Percentiles rank a stretch among this genome's conserved stretches.
Conservation (phyloP, 2,113 vertebrate genomes). For the Lucifuga dentata region DNA sequence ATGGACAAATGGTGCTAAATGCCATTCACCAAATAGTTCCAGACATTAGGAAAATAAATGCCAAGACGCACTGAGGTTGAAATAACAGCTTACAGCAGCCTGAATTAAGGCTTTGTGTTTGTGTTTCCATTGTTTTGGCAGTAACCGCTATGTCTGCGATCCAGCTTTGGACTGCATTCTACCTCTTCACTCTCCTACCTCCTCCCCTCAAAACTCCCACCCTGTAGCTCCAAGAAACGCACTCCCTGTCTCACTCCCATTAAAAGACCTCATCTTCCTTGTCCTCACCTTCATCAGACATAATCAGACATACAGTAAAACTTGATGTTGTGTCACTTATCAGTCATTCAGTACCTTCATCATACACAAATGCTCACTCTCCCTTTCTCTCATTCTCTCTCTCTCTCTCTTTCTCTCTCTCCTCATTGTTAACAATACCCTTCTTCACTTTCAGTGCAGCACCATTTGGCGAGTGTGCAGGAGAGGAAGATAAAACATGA, state of each 20-base stretch:
- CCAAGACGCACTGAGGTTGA: slow-evolving; percentile 24
- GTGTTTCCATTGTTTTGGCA: slow-evolving; percentile 55
- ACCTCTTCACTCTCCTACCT: slow-evolving; percentile 26
- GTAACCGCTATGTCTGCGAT: slow-evolving; percentile 29
- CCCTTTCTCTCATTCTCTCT: slow-evolving; percentile 14
- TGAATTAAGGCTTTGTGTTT: slow-evolving; percentile 36
- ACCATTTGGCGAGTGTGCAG: slow-evolving; percentile 86
- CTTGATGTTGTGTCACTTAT: slow-evolving; percentile 50
- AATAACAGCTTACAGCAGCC: slow-evolving; percentile 24
- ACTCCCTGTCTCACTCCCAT: slow-evolving; percentile 12
- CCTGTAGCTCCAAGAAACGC: slow-evolving; percentile 6
- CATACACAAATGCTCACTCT: slow-evolving; percentile 47
- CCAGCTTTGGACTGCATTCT: slow-evolving; percentile 34
- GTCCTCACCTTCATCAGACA: slow-evolving; percentile 17
- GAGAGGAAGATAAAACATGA: slow-evolving; percentile 88
- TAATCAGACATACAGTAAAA: slow-evolving; percentile 32
- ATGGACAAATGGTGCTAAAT: slow-evolving; percentile 31
- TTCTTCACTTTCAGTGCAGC: slow-evolving; percentile 86
- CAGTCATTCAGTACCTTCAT: slow-evolving; percentile 44
- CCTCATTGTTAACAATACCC: slow-evolving; percentile 80
- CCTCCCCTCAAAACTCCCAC: slow-evolving; percentile 10
- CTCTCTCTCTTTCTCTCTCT: slow-evolving; percentile 20
- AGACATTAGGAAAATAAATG: slow-evolving; percentile 26
- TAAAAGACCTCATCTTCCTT: slow-evolving; percentile 13
- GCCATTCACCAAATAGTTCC: slow-evolving; percentile 25